A percentile compares a stretch with the other conserved stretches of the same genome.
Conservation (phyloP, 2,113 vertebrate genomes). For the Balaenoptera acutorostrata region DNA sequence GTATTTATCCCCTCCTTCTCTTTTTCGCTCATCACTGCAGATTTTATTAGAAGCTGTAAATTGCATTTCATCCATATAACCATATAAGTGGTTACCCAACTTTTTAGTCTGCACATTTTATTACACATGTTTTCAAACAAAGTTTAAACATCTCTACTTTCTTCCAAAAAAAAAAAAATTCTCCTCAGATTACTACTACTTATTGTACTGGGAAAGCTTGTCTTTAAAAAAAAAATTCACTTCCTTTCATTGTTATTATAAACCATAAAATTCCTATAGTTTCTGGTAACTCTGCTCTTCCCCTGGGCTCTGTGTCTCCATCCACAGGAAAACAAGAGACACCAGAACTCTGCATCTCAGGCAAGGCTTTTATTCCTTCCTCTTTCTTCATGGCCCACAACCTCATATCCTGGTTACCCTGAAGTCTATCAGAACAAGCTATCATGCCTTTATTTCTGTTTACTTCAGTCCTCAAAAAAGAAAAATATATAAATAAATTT, state of each 20-base stretch:
- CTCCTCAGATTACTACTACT: not conserved
- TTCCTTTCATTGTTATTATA: not conserved
- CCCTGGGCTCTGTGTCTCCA: not conserved
- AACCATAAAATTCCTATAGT: not conserved
- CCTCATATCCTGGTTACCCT: not conserved
- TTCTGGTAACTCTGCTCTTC: not conserved
- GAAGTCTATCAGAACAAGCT: not conserved
- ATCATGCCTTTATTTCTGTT: not conserved
- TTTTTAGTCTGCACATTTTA: not conserved
- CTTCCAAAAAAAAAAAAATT: not conserved
- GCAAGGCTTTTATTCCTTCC: not conserved
- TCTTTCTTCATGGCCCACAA: not conserved
- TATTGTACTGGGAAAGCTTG: not conserved
- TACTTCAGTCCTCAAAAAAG: not conserved
- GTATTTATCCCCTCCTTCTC: not conserved
- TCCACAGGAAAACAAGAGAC: not conserved
- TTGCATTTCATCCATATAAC: not conserved
- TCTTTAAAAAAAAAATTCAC: not conserved
- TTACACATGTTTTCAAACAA: not conserved
- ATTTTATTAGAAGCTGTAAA: not conserved
- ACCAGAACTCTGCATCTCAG: not conserved
- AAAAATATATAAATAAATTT: no score
- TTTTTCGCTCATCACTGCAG: not conserved
- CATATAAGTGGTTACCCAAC: not conserved
- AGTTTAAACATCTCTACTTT: not conserved